A percentile compares a stretch with the other conserved stretches of the same genome.
Evolutionary conservation across 2,888 invertebrate genomes (phyloP).

Genomic region (Hemaris fuciformis): DNA sequence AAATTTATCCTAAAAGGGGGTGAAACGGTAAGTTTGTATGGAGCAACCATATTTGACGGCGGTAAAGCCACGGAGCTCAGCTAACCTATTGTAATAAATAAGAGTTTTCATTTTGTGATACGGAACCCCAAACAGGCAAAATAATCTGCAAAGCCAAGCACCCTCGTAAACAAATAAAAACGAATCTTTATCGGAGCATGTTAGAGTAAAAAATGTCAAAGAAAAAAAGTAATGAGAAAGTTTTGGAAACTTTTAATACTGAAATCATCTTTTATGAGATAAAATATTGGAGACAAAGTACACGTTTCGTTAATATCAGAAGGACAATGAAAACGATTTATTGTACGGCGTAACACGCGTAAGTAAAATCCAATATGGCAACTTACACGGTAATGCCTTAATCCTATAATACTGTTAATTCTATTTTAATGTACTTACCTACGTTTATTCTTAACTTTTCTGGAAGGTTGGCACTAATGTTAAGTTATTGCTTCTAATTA

Average conservation of each 20-base stretch:
- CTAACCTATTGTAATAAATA: too few relatives aligned
- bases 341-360: background rate
- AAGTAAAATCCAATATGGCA: background rate
- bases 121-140: too few relatives aligned
- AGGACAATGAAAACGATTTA: background rate
- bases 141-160: background rate
- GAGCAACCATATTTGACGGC: too few relatives aligned
- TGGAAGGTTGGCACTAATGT: background rate
- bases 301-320: background rate
- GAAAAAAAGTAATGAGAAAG: background rate
- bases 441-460: background rate
- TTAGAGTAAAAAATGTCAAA: background rate
- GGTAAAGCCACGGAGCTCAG: too few relatives aligned
- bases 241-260: background rate
- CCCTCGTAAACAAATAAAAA: slow-evolving; percentile 8
- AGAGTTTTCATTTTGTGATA: too few relatives aligned
- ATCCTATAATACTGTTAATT: slow-evolving; percentile 3
- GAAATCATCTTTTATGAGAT: background rate
- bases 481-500: background rate
- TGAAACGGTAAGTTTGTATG: too few relatives aligned
- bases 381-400: background rate
- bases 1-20: too few relatives aligned
- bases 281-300: background rate
- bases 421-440: background rate
- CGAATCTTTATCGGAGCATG: background rate